Conservation (phyloP, 2,113 vertebrate species). For the Bubo bubo region DNA sequence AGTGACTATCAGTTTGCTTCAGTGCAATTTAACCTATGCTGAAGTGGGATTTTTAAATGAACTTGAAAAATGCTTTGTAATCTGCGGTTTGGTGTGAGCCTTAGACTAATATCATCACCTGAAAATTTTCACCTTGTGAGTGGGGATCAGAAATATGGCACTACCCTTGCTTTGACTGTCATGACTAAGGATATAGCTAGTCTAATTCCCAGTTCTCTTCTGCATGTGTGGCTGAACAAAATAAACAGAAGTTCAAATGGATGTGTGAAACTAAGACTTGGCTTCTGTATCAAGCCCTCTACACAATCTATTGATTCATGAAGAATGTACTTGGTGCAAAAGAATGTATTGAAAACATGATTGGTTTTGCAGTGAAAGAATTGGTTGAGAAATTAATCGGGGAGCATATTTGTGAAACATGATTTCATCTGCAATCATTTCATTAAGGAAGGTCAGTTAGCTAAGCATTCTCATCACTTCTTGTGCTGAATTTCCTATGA, state of each 20-base stretch:
- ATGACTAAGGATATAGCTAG: background rate
- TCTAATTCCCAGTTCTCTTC: background rate
- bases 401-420: background rate
- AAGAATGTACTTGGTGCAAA: slow-evolving; percentile 32
- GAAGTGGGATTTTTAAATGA: background rate
- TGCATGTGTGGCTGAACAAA: background rate
- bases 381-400: background rate
- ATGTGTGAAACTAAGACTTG: background rate
- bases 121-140: background rate
- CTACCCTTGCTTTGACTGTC: background rate
- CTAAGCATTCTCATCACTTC: background rate
- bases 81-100: background rate
- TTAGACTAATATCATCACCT: background rate
- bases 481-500: background rate
- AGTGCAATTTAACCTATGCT: background rate
- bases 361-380: slow-evolving; percentile 29
- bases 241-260: background rate
- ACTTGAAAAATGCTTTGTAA: background rate
- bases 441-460: background rate
- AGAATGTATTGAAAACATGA: slow-evolving; percentile 44
- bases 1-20: background rate
- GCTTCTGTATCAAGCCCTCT: background rate
- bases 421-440: slow-evolving; percentile 12
- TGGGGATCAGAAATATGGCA: background rate
- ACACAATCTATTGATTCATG: background rate